Evolutionary conservation across 2,797 vertebrate genomes (phyloP).

Genomic region (Bufotes viridis): DNA sequence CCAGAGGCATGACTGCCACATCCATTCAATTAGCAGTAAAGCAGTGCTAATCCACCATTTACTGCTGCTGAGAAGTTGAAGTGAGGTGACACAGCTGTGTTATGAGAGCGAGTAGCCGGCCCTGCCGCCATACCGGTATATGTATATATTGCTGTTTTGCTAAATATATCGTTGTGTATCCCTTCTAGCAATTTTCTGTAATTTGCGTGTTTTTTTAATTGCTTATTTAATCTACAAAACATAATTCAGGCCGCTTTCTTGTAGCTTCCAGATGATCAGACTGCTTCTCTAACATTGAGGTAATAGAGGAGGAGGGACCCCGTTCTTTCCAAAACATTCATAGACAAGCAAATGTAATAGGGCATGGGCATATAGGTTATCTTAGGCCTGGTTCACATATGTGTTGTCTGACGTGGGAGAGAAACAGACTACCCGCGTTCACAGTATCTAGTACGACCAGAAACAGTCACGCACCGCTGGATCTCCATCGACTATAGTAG

Average conservation of each 20-base stretch:
- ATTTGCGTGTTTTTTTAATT: not conserved
- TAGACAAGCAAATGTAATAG: no score
- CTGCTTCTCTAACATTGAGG: no score
- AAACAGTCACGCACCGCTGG: no score
- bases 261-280: no score
- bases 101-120: conserved; percentile 17
- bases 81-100: conserved; percentile 31
- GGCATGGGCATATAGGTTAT: no score
- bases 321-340: no score
- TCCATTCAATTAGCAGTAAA: conserved; percentile 12
- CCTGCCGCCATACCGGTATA: conserved; percentile 7
- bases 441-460: no score
- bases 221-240: not conserved
- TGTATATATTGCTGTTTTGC: not conserved
- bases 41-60: not conserved
- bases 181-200: not conserved
- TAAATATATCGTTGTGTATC: not conserved
- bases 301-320: no score
- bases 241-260: not conserved
- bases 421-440: no score
- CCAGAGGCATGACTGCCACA: not conserved
- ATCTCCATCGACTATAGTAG: no score
- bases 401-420: no score
- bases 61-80: conserved; percentile 27
- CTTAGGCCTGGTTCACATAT: no score